phyloP scores from a whole-genome alignment of 2,797 vertebrate genomes.

The Capromys pilorides region DNA sequence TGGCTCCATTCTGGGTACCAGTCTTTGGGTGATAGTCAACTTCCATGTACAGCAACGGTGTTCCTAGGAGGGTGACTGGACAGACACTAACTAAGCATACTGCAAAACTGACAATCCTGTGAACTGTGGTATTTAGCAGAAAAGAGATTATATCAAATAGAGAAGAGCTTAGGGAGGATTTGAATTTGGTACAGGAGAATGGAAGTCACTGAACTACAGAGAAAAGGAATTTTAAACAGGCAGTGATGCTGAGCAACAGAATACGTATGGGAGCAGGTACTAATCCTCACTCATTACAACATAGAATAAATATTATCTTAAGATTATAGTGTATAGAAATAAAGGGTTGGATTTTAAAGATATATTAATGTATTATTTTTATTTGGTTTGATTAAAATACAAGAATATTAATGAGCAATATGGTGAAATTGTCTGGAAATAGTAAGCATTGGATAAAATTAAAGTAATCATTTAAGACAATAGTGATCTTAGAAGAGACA shows the following conservation, averaged over 20 bases:
- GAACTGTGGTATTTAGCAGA: background rate
- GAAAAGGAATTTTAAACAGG: background rate
- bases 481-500: background rate
- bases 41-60: background rate
- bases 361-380: background rate
- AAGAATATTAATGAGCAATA: background rate
- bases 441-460: background rate
- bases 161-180: background rate
- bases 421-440: background rate
- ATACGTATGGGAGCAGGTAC: background rate
- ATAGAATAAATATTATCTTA: background rate
- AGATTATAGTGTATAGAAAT: background rate
- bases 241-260: background rate
- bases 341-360: background rate
- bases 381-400: slow-evolving; percentile 14
- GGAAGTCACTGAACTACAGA: background rate
- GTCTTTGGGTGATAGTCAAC: background rate
- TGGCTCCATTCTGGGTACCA: background rate
- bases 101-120: background rate
- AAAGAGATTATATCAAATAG: background rate
- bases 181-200: background rate
- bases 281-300: background rate
- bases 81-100: background rate
- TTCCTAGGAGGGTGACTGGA: background rate
- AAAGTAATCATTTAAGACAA: background rate